Evolutionary conservation across 2,888 invertebrate genomes (phyloP), one percentile per base, ranked within the genome.

Genomic region (Phasia obesa): DNA sequence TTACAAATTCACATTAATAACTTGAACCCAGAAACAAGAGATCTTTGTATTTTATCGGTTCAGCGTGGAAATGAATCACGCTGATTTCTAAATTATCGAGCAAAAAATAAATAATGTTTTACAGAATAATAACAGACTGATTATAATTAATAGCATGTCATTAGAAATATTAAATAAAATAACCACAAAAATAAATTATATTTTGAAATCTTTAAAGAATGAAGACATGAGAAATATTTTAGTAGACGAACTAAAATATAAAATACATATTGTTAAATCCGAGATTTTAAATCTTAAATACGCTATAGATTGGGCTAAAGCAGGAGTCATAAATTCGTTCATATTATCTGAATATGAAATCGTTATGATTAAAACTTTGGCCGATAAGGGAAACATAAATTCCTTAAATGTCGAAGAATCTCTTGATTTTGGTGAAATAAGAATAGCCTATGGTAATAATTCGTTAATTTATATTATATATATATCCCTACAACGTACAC

Each of bases 281-380:
- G 77, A 78, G 55, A 42, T 84, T 44, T 44, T 62, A 42, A 82
- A 80, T 31, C 60, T 82, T 15, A 76, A 60, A 38, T 74, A 81
- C 15, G 73, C 70, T 2, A 84, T 84, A 23, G 75, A 84, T 57
- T 85, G 81, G 83, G 69, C 79, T 0, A 85, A 70, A 38, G 27
- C 25, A 11, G 44, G 42, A 5, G 42, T 42, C 38, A 38, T 38
- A n/a, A n/a, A n/a, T n/a, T n/a, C n/a, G 13, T 4, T 4, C 44
- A n/a, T n/a, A 44, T 44, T 44, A 17, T 47, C 47, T 47, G 6
- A 47, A n/a, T 47, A 47, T 47, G 19, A 47, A 47, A 47, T 47
- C 19, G 47, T 5, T 9, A 47, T 47, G 47, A 47, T 47, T 7
- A 47, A 47, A 47, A 47, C 47, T 7, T 47, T 47, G 19, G 47